Percentiles rank a stretch among this genome's conserved stretches.
Evolutionary conservation across 2,113 vertebrate species (phyloP).

Genomic region (Gallinago jamesoni): DNA sequence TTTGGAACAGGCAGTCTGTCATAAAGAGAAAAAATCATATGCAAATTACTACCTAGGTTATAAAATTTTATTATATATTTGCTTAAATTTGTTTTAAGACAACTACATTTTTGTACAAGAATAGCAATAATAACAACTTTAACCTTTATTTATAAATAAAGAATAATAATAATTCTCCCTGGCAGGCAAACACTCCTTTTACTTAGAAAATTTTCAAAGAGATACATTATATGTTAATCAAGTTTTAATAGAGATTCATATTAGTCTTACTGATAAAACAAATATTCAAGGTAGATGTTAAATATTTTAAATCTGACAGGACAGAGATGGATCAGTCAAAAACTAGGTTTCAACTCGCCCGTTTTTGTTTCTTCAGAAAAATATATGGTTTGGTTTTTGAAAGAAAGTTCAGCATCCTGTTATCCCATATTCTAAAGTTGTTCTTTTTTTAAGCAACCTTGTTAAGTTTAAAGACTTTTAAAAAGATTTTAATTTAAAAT

Average conservation of each 20-base stretch:
- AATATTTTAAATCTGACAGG: background rate
- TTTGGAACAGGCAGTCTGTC: background rate
- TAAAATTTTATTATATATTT: background rate
- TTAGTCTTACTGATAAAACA: background rate
- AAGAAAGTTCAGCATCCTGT: background rate
- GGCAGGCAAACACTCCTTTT: background rate
- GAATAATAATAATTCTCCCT: background rate
- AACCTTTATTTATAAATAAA: background rate
- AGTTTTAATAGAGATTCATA: background rate
- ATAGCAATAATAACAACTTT: background rate
- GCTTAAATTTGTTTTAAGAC: background rate
- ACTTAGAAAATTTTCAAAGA: background rate
- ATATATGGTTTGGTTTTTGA: accelerated
- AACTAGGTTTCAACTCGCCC: background rate
- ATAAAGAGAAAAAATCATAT: background rate
- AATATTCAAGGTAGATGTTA: background rate
- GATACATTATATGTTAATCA: accelerated
- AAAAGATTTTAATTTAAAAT: background rate
- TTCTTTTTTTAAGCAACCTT: background rate
- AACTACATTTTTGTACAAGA: background rate
- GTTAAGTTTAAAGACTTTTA: background rate
- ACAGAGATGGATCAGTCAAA: background rate
- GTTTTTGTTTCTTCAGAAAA: background rate
- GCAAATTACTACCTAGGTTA: background rate
- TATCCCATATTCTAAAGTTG: background rate